Conservation (phyloP, 2,113 vertebrate species). For the Pollachius pollachius region DNA sequence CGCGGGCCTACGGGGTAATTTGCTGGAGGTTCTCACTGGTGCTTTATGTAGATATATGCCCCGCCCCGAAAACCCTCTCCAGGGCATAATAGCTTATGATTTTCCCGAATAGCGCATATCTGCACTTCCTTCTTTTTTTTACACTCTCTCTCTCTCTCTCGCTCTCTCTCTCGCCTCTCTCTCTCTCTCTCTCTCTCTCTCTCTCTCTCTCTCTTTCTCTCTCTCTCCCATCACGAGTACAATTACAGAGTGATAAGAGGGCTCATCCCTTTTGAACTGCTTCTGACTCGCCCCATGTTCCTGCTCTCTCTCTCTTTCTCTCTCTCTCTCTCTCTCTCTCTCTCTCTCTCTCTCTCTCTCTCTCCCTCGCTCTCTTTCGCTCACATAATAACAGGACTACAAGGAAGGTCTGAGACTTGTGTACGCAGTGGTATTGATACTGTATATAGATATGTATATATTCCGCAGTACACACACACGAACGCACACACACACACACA, state of each 20-base stretch:
- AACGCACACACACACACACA: no score
- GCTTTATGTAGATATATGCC: constrained; percentile 90
- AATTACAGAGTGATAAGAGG: constrained; percentile 93
- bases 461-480: no score
- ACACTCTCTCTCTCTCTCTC: constrained; percentile 84
- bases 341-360: no score
- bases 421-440: no score
- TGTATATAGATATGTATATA: no score
- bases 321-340: no score
- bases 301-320: no score
- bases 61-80: constrained; percentile 81
- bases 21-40: constrained; percentile 93
- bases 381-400: constrained; percentile 23
- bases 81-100: constrained; percentile 95
- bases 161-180: no score
- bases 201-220: no score
- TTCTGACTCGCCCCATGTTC: constrained; percentile 39
- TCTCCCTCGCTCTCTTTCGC: constrained; percentile 14
- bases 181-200: no score
- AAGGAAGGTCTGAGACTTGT: no score
- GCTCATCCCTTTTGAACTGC: constrained; percentile 84
- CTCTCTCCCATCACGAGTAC: constrained; percentile 86
- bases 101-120: constrained; percentile 80
- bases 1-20: constrained; percentile 96
- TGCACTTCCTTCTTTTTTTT: constrained; percentile 80